phyloP scores from a whole-genome alignment of 1,140 invertebrate genomes.

The Drosophila subobscura region DNA sequence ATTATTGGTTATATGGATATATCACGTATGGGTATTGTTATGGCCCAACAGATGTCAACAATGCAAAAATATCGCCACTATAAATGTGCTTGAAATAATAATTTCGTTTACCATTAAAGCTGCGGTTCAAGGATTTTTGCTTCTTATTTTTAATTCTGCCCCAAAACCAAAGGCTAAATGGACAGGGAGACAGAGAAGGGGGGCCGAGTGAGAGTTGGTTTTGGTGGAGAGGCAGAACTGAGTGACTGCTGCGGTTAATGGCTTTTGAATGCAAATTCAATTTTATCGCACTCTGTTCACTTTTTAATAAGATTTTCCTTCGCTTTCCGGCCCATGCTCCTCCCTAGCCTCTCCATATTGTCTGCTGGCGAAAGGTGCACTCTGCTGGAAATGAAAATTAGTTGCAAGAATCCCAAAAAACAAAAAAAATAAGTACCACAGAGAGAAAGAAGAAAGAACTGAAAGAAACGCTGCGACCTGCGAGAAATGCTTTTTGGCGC shows the following conservation, averaged over 20 bases:
- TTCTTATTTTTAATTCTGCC: slow-evolving; percentile 2
- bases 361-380: slow-evolving; percentile 69
- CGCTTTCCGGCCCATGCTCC: slow-evolving; percentile 27
- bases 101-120: slow-evolving; percentile 60
- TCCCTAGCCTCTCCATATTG: background rate
- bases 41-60: slow-evolving; percentile 58
- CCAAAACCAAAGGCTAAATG: no score
- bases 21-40: slow-evolving; percentile 59
- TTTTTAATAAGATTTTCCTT: slow-evolving; percentile 82
- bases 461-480: slow-evolving; percentile 66
- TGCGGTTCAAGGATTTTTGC: slow-evolving; percentile 24
- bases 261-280: slow-evolving; percentile 84
- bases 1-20: slow-evolving; percentile 45
- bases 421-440: slow-evolving; percentile 25
- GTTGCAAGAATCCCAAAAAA: slow-evolving; percentile 67
- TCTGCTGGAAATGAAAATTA: slow-evolving; percentile 80
- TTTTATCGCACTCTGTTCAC: slow-evolving; percentile 83
- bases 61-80: slow-evolving; percentile 15
- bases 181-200: background rate
- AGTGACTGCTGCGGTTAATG: slow-evolving; percentile 83
- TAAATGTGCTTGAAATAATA: slow-evolving; percentile 67
- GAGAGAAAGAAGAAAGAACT: slow-evolving; percentile 29
- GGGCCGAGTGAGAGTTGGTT: no score
- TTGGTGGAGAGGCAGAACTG: slow-evolving; percentile 13
- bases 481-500: slow-evolving; percentile 77